phyloP scores from a whole-genome alignment of 2,888 invertebrate genomes.

The Aphidius colemani region DNA sequence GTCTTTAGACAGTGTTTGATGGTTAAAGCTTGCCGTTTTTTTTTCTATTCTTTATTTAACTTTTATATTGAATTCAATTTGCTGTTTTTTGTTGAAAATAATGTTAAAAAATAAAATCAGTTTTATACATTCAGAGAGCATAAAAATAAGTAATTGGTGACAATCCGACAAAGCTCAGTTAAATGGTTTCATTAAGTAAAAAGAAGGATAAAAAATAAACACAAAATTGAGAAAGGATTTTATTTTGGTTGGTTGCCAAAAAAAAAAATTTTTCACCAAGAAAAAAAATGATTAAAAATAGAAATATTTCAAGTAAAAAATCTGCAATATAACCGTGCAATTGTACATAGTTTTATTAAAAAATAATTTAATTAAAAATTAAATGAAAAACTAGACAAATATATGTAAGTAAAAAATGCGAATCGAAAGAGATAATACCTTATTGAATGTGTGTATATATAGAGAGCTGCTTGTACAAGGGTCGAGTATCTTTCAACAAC shows the following conservation, averaged over 20 bases:
- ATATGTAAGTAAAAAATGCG: constrained; percentile 14
- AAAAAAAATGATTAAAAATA: too few relatives aligned
- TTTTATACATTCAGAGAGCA: too few relatives aligned
- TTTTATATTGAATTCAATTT: too few relatives aligned
- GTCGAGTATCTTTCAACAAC: constrained; percentile 24
- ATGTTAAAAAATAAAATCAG: too few relatives aligned
- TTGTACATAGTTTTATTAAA: not conserved
- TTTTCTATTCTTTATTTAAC: too few relatives aligned
- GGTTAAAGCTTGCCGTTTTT: too few relatives aligned
- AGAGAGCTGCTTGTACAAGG: constrained; percentile 24
- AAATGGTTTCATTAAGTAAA: constrained; percentile 16
- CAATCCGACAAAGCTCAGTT: constrained; percentile 15
- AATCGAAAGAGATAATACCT: constrained; percentile 34
- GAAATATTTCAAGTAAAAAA: too few relatives aligned
- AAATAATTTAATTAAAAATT: constrained; percentile 23
- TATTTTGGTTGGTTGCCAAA: constrained; percentile 5
- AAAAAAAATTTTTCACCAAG: not conserved
- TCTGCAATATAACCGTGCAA: too few relatives aligned
- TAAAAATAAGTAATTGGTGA: constrained; percentile 4
- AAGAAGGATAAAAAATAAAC: not conserved
- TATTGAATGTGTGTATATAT: constrained; percentile 33
- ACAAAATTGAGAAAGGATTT: not conserved
- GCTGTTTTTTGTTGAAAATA: too few relatives aligned
- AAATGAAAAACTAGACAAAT: constrained; percentile 7
- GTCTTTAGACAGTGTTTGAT: too few relatives aligned